Evolutionary conservation across 2,113 vertebrate genomes (phyloP).

Genomic region (Alectura lathami): DNA sequence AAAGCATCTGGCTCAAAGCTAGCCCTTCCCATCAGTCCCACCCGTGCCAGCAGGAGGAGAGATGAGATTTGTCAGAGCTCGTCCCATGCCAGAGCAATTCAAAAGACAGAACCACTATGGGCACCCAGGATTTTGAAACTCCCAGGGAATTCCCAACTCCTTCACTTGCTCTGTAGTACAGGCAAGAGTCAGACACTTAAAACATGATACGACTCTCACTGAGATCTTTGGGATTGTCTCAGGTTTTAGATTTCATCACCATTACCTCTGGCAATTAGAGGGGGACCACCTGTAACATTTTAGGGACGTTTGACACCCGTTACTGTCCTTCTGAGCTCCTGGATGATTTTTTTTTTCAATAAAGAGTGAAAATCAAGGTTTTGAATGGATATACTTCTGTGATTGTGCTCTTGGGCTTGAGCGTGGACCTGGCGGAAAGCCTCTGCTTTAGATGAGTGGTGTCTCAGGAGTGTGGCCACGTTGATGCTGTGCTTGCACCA

Average conservation of each 20-base stretch:
- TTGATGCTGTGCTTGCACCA: not conserved
- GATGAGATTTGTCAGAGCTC: not conserved
- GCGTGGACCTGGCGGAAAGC: not conserved
- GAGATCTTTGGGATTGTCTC: not conserved
- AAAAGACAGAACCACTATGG: not conserved
- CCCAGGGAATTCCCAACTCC: not conserved
- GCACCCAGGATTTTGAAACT: not conserved
- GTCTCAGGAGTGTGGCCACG: not conserved
- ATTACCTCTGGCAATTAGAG: fast-evolving
- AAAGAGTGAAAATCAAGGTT: not conserved
- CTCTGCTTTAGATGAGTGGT: not conserved
- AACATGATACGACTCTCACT: not conserved
- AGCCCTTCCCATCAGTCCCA: not conserved
- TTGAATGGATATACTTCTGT: not conserved
- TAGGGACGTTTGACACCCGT: not conserved
- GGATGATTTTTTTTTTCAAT: not conserved
- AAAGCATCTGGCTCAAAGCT: not conserved
- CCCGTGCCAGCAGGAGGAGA: not conserved
- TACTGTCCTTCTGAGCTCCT: not conserved
- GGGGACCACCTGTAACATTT: not conserved
- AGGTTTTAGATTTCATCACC: not conserved
- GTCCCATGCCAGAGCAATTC: not conserved
- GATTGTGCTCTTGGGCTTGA: not conserved
- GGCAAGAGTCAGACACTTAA: not conserved
- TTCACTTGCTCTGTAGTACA: not conserved